Base-by-base conservation (phyloP, 2,797 vertebrate genomes). In the Malacoctenus gilli region DNA sequence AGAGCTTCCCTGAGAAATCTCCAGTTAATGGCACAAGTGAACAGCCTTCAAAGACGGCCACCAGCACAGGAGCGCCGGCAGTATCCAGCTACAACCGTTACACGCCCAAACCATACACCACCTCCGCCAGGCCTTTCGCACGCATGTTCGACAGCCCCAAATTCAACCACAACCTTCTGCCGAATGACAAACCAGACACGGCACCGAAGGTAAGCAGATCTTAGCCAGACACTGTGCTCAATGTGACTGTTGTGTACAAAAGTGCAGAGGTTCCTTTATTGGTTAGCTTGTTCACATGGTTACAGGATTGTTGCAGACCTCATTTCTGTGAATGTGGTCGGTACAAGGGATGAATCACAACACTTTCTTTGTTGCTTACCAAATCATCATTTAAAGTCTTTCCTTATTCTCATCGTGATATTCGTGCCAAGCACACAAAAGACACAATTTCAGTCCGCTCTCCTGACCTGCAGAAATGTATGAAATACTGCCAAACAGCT, bases 101-200 rank as follows among this genome's bases (percentile, higher is more conserved):
- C 67, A 88, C 89, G 14, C 89, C 95, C 59, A 96, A 95, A 74
- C 94, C 93, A n/a, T 95, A 92, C 72, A 96, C 89, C 42, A 93
- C 85, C 62, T 91, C 94, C 34, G 94, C 94, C 42, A 92, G 93
- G 52, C 94, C 93, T 2, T 97, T 95, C 44, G 89, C 98, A 40
- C 94, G 96, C 88, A 99, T 98, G 89, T 99, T 99, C 15, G 97
- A 99, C 70, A 99, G 95, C 60, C 97, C 96, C 0, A 99, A 99
- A 75, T 98, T 99, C 89, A 98, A 95, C 85, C 97, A 98, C 85
- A 99, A 98, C 80, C 94, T 98, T 68, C 84, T 97, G 89, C 92
- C 95, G 77, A 95, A 94, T 34, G 95, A 98, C 65, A 92, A 91
- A 56, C 46, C 77, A 2, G 91, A 90, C 10, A 55, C 30, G n/a